phyloP scores from a whole-genome alignment of 1,140 invertebrate genomes.

The Brachionus sp. region DNA sequence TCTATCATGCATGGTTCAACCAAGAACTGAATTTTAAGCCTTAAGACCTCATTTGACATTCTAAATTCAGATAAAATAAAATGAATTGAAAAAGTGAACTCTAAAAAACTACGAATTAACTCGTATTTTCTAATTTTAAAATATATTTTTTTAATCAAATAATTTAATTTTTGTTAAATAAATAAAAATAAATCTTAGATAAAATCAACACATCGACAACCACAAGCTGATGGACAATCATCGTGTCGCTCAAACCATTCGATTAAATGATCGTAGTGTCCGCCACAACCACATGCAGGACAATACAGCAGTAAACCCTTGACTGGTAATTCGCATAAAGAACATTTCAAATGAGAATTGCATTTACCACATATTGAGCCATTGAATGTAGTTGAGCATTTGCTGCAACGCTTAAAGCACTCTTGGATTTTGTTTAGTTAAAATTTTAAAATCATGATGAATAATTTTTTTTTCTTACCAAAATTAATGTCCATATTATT shows the following conservation, averaged over 20 bases:
- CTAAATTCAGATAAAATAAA: not conserved
- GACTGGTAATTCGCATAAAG: constrained; percentile 28
- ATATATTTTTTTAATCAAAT: not conserved
- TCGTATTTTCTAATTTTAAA: not conserved
- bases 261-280: constrained; percentile 25
- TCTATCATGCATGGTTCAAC: not conserved
- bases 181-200: constrained; percentile 10
- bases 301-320: constrained; percentile 37
- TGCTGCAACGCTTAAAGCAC: constrained; percentile 18
- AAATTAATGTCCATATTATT: not conserved
- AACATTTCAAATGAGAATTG: constrained; percentile 22
- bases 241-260: constrained; percentile 31
- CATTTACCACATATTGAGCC: not conserved
- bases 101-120: constrained; percentile 13
- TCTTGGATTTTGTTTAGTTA: not conserved
- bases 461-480: not conserved
- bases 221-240: constrained; percentile 38
- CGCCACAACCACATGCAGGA: constrained; percentile 28
- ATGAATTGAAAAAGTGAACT: not conserved
- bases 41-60: not conserved
- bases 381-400: not conserved
- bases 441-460: not conserved
- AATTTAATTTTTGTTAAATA: not conserved
- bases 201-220: constrained; percentile 28
- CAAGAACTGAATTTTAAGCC: not conserved